Conservation (phyloP, 2,797 vertebrate genomes). For the Hyperoplus lanceolatus region DNA sequence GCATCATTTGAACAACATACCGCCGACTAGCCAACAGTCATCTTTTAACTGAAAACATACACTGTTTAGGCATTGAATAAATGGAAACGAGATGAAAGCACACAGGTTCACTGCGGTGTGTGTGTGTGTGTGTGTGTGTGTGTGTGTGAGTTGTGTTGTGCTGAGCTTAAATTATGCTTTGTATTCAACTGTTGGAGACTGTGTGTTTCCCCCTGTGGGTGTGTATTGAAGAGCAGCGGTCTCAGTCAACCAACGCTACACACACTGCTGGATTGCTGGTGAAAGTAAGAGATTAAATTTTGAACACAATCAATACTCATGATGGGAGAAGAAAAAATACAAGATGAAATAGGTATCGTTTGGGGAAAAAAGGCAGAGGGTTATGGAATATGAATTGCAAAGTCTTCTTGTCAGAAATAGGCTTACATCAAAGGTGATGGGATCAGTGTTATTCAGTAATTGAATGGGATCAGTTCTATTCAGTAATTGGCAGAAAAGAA, state of each 20-base stretch:
- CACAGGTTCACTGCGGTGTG: conserved; percentile 18
- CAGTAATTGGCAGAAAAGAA: conserved; percentile 44
- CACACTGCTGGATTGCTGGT: conserved; percentile 8
- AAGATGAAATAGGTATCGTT: conserved; percentile 2
- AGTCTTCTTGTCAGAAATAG: conserved; percentile 27
- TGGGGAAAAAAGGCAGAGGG: conserved; percentile 24
- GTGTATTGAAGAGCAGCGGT: conserved; percentile 39
- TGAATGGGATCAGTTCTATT: conserved; percentile 42
- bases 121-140: conserved; percentile 4
- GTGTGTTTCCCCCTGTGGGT: conserved; percentile 31
- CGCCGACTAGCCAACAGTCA: neutral
- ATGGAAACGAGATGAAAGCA: conserved; percentile 27
- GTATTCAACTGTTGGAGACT: conserved; percentile 21
- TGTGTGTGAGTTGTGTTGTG: neutral
- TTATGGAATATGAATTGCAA: conserved; percentile 49
- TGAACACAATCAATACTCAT: conserved; percentile 50
- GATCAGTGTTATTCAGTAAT: conserved; percentile 42
- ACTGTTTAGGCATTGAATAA: conserved; percentile 15
- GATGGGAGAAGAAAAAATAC: conserved; percentile 16
- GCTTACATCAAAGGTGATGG: conserved; percentile 35
- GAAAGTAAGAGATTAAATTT: conserved; percentile 49
- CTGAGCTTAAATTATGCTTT: conserved; percentile 24
- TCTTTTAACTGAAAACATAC: conserved; percentile 2
- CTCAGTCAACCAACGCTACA: conserved; percentile 39
- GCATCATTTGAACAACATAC: conserved; percentile 22